These are phyloP conservation scores for Hirtodrosophila cameraria DNA, from an alignment of 2,888 invertebrate genomes.

Conservation along the genomic window DNA sequence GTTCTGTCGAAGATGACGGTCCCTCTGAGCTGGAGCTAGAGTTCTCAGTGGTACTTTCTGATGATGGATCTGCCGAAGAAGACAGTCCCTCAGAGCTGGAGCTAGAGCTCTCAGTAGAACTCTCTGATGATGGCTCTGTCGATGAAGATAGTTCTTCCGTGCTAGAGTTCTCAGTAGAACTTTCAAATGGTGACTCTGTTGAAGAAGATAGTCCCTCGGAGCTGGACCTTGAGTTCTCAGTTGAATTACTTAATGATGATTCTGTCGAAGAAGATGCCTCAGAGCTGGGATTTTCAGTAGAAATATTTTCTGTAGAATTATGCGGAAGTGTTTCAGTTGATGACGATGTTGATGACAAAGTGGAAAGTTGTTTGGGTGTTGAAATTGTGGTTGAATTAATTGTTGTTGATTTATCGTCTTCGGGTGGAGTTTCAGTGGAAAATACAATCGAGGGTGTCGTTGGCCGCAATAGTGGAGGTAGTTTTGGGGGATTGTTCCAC, in stretches of 20 bases:
- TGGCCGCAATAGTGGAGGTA: constrained; percentile 11
- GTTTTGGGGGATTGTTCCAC: constrained; percentile 31
- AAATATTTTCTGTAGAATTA: constrained; percentile 3
- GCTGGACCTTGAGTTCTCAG: constrained; percentile 9
- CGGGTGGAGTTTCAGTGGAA: neutral
- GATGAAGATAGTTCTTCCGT: neutral
- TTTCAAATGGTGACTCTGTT: neutral
- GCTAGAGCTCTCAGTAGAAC: neutral
- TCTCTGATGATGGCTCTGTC: neutral
- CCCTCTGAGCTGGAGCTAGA: neutral
- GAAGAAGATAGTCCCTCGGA: neutral
- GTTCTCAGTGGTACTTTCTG: constrained; percentile 2
- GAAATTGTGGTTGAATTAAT: neutral
- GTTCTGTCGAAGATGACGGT: constrained; percentile 9
- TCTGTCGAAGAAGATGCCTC: neutral
- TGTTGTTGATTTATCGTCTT: neutral
- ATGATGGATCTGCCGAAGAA: neutral
- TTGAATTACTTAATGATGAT: neutral
- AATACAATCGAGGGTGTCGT: neutral
- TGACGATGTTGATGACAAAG: neutral
- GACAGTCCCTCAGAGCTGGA: neutral
- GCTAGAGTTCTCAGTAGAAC: neutral
- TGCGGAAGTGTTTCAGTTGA: neutral
- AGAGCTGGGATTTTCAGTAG: neutral
- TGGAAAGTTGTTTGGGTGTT: neutral